A percentile compares a stretch with the other conserved stretches of the same genome.
Evolutionary conservation across 92 coral and sea anemone genomes (phyloP).

Genomic region (Phenganax subtilis): DNA sequence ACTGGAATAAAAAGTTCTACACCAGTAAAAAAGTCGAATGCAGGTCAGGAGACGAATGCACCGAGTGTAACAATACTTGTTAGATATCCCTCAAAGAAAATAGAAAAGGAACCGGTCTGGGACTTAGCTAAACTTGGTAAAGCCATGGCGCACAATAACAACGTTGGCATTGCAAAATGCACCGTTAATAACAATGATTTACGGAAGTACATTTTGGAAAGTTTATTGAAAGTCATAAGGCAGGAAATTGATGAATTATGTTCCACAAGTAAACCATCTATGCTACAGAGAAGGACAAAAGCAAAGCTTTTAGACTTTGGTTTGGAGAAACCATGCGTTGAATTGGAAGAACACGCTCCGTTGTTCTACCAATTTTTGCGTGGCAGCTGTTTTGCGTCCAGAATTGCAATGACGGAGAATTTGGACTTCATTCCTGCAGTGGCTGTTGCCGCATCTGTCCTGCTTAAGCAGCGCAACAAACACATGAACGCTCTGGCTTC

Average conservation of each 20-base stretch:
- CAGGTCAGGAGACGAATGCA: background rate
- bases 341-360: constrained; percentile 7
- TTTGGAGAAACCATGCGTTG: constrained; percentile 9
- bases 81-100: constrained; percentile 11
- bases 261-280: constrained; percentile 13
- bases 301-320: background rate
- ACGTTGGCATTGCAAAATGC: constrained; percentile 4
- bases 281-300: constrained; percentile 14
- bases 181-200: background rate
- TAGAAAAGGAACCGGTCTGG: background rate
- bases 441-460: constrained; percentile 5
- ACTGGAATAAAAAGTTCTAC: background rate
- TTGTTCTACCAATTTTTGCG: constrained; percentile 4
- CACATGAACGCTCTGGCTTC: constrained; percentile 8
- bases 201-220: background rate
- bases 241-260: constrained; percentile 23
- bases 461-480: constrained; percentile 15
- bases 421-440: background rate
- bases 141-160: constrained; percentile 13
- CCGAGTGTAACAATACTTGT: constrained; percentile 6
- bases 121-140: constrained; percentile 21
- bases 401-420: background rate
- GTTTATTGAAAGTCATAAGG: constrained; percentile 1
- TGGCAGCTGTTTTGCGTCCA: background rate
- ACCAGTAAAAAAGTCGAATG: background rate